A percentile compares a stretch with the other conserved stretches of the same genome.
These are phyloP conservation scores for Menidia menidia DNA, from an alignment of 2,797 vertebrate genomes.

Conservation along the genomic window DNA sequence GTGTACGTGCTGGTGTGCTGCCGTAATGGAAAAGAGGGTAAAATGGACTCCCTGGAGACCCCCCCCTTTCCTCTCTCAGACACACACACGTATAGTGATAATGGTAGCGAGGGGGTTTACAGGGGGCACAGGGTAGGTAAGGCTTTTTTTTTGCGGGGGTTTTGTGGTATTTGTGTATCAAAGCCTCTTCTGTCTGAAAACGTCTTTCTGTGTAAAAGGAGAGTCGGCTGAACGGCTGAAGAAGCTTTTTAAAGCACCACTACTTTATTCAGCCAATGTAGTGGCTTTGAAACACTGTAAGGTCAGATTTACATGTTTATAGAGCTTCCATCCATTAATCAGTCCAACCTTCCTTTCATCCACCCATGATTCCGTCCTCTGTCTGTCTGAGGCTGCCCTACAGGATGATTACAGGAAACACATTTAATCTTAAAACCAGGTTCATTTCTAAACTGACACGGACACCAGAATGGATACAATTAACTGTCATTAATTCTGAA, in stretches of 20 bases:
- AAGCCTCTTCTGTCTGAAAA: constrained; percentile 63
- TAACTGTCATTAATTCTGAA: no score
- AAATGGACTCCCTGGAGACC: constrained; percentile 40
- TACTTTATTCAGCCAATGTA: constrained; percentile 56
- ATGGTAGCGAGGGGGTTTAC: constrained; percentile 25
- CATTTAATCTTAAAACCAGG: neutral
- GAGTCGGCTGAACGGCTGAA: constrained; percentile 51
- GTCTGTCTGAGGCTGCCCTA: constrained; percentile 30
- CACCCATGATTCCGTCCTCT: constrained; percentile 32
- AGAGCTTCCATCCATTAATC: constrained; percentile 64
- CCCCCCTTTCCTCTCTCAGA: constrained; percentile 10
- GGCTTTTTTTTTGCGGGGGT: constrained; percentile 2
- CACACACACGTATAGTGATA: constrained; percentile 30
- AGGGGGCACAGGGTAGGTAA: constrained; percentile 11
- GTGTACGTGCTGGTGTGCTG: constrained; percentile 3
- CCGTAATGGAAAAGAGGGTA: constrained; percentile 31
- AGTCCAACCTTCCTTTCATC: constrained; percentile 38
- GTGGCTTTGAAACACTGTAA: constrained; percentile 80
- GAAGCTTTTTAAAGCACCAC: constrained; percentile 64
- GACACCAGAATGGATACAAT: neutral
- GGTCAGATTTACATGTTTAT: constrained; percentile 85
- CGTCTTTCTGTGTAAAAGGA: constrained; percentile 61
- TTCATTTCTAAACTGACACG: constrained; percentile 2
- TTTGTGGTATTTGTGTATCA: constrained; percentile 62
- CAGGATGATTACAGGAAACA: constrained; percentile 12